Evolutionary conservation across 2,888 invertebrate species (phyloP), one percentile per base, ranked within the genome.

Genomic region (Osmoderma eremita): DNA sequence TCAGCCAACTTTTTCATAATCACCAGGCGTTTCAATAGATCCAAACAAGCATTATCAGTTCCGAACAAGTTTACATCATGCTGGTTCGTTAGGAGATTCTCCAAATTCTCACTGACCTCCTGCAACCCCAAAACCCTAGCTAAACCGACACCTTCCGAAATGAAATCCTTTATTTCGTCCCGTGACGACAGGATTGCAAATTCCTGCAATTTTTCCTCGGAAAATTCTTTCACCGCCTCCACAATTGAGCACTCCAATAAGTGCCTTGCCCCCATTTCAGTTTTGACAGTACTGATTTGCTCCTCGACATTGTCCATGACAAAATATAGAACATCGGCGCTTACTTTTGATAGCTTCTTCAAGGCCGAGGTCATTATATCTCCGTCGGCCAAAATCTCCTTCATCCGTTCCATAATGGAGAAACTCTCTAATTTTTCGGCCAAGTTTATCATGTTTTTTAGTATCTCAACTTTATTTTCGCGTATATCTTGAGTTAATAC

Each of bases 1-100:
- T 90, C 88, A 0, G 91, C 89, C 0, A 92, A 81, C 80, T 91
- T 89, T 53, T 88, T 84, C 86, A 92, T 91, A 0, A 92, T 86
- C 5, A 89, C 88, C 53, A 90, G 81, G 68, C 91, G 84, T 79
- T 88, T 88, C n/a, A 92, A 78, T 71, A 91, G 88, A 71, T 88
- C 89, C 50, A 88, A 77, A n/a, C 87, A 86, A 5, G 87, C 84
- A 45, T 83, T 81, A 74, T 90, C 90, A 42, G 84, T 82, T 15
- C 86, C 84, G 65, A 90, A 80, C 72, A 85, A 85, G 22, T 84
- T 82, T 42, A 88, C 83, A 22, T 86, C 85, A 38, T 86, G 30
- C 30, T 30, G 83, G 65, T 86, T 85, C 54, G 86, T 75, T 22
- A 90, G 81, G 56, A 86, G 86, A 51, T 73, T 70, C n/a, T 72